Evolutionary conservation across 2,113 vertebrate species (phyloP).

Genomic region (Falcunculus frontatus): DNA sequence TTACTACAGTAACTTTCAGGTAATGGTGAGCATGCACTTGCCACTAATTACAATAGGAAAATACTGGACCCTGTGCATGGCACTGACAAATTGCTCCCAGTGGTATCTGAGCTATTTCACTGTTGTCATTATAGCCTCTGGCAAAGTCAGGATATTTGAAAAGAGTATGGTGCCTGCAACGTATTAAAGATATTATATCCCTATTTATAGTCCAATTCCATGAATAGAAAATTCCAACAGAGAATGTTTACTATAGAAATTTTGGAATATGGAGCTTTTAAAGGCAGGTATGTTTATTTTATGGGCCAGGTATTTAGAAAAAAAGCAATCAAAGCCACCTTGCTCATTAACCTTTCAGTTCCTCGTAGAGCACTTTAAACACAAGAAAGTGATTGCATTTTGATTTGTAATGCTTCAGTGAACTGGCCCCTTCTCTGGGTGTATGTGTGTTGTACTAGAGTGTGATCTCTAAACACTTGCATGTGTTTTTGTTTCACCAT

Average conservation of each 20-base stretch:
- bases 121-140: constrained; percentile 54
- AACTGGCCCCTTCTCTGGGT: not conserved
- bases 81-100: constrained; percentile 82
- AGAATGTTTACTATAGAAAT: constrained; percentile 12
- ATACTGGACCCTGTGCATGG: constrained; percentile 50
- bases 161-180: constrained; percentile 49
- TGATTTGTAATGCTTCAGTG: constrained; percentile 27
- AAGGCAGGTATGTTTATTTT: constrained; percentile 30
- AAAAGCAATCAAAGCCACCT: not conserved
- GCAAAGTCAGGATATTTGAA: constrained; percentile 58
- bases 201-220: constrained; percentile 44
- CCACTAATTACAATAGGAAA: constrained; percentile 68
- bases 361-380: not conserved
- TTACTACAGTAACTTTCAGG: constrained; percentile 74
- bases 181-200: constrained; percentile 54
- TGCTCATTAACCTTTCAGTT: constrained; percentile 49
- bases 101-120: constrained; percentile 52
- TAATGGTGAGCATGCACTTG: constrained; percentile 34
- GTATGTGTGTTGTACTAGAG: not conserved
- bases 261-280: constrained; percentile 23
- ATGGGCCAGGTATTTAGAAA: constrained; percentile 29
- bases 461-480: not conserved
- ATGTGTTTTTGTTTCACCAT: not conserved
- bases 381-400: constrained; percentile 18
- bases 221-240: constrained; percentile 32